A percentile compares a stretch with the other conserved stretches of the same genome.
phyloP scores from a whole-genome alignment of 2,888 invertebrate genomes.

The Atethmia centrago region DNA sequence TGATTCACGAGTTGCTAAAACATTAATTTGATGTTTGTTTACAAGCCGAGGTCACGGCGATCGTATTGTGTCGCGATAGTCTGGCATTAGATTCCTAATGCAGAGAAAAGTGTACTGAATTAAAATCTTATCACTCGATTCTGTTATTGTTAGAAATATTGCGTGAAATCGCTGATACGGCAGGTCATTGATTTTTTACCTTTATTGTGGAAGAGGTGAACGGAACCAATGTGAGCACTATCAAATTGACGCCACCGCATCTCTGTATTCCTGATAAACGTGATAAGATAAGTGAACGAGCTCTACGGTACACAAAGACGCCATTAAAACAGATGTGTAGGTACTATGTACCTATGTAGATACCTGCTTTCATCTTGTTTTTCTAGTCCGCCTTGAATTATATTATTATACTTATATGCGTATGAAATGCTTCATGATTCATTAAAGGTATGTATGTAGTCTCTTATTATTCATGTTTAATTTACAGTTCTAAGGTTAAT shows the following conservation, averaged over 20 bases:
- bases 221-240: constrained; percentile 45
- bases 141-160: constrained; percentile 35
- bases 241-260: constrained; percentile 58
- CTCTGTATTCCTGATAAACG: constrained; percentile 59
- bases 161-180: constrained; percentile 20
- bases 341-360: constrained; percentile 30
- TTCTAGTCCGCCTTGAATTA: background rate
- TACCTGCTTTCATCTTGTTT: constrained; percentile 23
- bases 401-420: background rate
- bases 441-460: background rate
- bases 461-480: background rate
- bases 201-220: constrained; percentile 59
- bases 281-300: constrained; percentile 66
- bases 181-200: constrained; percentile 58
- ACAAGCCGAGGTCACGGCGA: constrained; percentile 58
- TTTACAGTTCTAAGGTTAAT: background rate
- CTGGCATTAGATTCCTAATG: constrained; percentile 12
- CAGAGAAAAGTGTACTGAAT: constrained; percentile 3
- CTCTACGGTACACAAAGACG: constrained; percentile 49
- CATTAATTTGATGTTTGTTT: constrained; percentile 63
- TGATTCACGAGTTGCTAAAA: constrained; percentile 63
- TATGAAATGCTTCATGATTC: background rate
- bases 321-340: constrained; percentile 12
- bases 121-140: constrained; percentile 28
- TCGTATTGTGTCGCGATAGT: constrained; percentile 34